Evolutionary conservation across 2,113 vertebrate species (phyloP).

Genomic region (Gnathonemus longibarbis): DNA sequence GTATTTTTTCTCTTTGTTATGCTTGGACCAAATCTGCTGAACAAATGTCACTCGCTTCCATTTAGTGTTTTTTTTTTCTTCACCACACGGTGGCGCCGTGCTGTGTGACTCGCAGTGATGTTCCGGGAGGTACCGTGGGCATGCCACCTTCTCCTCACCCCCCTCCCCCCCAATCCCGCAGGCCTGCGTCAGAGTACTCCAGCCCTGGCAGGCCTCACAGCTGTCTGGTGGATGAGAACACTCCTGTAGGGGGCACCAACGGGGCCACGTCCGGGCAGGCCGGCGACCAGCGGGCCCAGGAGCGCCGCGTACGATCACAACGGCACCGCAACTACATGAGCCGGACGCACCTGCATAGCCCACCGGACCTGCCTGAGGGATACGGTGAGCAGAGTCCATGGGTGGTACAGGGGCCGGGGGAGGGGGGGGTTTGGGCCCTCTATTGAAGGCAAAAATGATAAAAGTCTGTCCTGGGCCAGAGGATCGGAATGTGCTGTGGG

Average conservation of each 20-base stretch:
- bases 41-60: background rate
- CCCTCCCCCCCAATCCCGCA: conserved; percentile 33
- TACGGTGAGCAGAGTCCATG: conserved; percentile 67
- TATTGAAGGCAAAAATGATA: background rate
- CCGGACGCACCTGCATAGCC: conserved; percentile 88
- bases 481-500: background rate
- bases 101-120: background rate
- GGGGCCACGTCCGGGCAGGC: conserved; percentile 78
- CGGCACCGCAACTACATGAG: conserved; percentile 96
- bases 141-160: background rate
- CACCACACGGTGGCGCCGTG: background rate
- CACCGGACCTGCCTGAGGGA: conserved; percentile 87
- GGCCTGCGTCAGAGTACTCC: conserved; percentile 88
- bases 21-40: background rate
- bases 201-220: conserved; percentile 87
- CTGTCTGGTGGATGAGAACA: conserved; percentile 92
- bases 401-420: background rate
- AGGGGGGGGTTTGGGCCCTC: background rate
- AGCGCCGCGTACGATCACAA: conserved; percentile 85
- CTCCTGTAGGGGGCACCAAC: conserved; percentile 77
- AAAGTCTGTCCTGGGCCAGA: background rate
- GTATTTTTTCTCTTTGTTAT: background rate
- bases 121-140: background rate
- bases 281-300: conserved; percentile 71
- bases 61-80: background rate